Base-by-base conservation (phyloP, 2,888 invertebrate species). In the Trachelus troglodyta region DNA sequence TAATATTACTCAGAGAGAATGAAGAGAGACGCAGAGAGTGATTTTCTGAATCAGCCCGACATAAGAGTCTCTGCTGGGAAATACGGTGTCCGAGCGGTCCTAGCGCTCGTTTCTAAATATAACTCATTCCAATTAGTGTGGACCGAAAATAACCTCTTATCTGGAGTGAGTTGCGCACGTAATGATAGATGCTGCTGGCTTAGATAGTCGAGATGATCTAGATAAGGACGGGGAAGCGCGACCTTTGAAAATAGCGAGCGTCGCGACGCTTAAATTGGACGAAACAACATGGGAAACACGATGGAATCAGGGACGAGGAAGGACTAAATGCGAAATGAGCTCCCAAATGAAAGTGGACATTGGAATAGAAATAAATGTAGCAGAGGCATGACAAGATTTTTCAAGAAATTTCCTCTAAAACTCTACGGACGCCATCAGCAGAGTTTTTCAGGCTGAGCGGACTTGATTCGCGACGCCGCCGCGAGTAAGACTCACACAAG, bases 61-160 rank as follows among this genome's bases (percentile, higher is more conserved):
- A 15, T 15, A 40, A 40, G 40, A 40, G 40, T 69, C 69, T 33
- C 69, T 33, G 69, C 30, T 4, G 33, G 11, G 69, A 69, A 33
- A 11, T 33, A 11, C 69, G 30, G 12, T 30, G 30, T 33, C 30
- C 30, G 69, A 30, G 30, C 69, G 31, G 30, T 33, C 31, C 69
- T 69, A 69, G 69, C 30, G 30, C 30, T 69, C 69, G n/a, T 34
- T 34, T 35, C 35, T 74, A 74, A 74, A 74, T 34, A 74, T 74
- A 74, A 34, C 74, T n/a, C 74, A 34, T 74, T 74, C 74, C 74
- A 74, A 74, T 74, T 74, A 74, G 74, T 34, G 35, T 34, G 34
- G 31, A n/a, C 74, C 74, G 15, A 74, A 74, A 74, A 74, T 74
- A 74, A 34, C n/a, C 34, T 35, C 34, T 74, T 74, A 74, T 34